Evolutionary conservation across 1,140 invertebrate genomes (phyloP).

Genomic region (Drosophila jambulina): DNA sequence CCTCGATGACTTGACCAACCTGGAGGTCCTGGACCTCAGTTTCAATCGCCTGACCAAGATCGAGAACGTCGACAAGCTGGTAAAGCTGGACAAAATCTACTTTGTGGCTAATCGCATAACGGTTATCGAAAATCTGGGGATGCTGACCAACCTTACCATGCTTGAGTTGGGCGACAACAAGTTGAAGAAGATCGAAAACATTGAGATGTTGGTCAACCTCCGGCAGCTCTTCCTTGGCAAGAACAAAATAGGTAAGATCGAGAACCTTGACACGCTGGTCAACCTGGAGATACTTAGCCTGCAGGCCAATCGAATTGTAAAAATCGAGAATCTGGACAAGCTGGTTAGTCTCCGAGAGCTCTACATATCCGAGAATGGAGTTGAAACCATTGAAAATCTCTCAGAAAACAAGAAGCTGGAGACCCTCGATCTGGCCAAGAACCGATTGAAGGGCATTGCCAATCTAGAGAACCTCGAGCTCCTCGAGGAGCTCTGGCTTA

Average conservation of each 20-base stretch:
- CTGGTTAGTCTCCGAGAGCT: slow-evolving; percentile 93
- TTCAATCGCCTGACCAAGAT: slow-evolving; percentile 98
- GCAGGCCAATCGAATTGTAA: slow-evolving; percentile 95
- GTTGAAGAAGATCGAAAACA: slow-evolving; percentile 92
- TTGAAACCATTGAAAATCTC: slow-evolving; percentile 91
- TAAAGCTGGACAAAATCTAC: slow-evolving; percentile 94
- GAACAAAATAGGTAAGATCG: slow-evolving; percentile 97
- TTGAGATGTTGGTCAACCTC: slow-evolving; percentile 91
- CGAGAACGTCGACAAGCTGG: slow-evolving; percentile 92
- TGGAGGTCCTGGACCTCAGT: slow-evolving; percentile 97
- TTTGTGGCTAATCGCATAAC: slow-evolving; percentile 97
- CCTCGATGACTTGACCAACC: slow-evolving; percentile 93
- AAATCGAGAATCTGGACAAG: slow-evolving; percentile 94
- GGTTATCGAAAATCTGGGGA: slow-evolving; percentile 96
- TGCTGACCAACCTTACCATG: slow-evolving; percentile 92
- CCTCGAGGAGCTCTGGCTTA: slow-evolving; percentile 98
- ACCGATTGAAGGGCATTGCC: slow-evolving; percentile 93
- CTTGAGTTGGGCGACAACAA: slow-evolving; percentile 98
- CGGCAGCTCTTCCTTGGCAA: slow-evolving; percentile 95
- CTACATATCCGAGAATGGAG: slow-evolving; percentile 97
- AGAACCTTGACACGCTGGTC: slow-evolving; percentile 92
- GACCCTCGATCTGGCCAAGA: slow-evolving; percentile 96
- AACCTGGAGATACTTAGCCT: slow-evolving; percentile 94
- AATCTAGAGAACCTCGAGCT: slow-evolving; percentile 91
- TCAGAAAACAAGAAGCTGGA: slow-evolving; percentile 90